Evolutionary conservation across 2,888 invertebrate genomes (phyloP), one percentile per base, ranked within the genome.

Genomic region (Cancer borealis): DNA sequence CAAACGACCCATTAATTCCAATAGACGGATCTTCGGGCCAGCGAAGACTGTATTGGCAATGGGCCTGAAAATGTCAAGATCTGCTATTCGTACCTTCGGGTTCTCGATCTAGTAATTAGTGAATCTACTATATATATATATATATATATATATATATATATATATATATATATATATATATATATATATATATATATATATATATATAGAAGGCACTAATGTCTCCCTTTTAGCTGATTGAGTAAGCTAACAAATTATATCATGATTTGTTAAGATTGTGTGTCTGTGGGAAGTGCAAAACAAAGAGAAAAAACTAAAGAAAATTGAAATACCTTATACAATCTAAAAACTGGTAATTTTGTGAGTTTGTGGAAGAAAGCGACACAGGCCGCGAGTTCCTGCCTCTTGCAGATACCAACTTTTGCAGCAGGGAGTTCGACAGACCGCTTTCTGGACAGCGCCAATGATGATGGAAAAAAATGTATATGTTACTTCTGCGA

Each of bases 401-500:
- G 12, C 8, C 14, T 39, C 10, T 10, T 39, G 39, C 39, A 8
- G 84, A 17, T 84, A 84, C 30, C 84, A 92, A 54, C 12, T 12
- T 14, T 8, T 10, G 39, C 87, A 92, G 49, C 87, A 87, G 79
- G 87, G 87, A 21, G 88, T 92, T 54, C 10, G 92, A 92, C 4
- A 54, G 39, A 39, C 84, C 92, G 17, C 39, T 6, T 12, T 54
- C 47, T 30, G 92, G 92, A 10, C 26, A 21, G 6, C 92, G 92
- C 84, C 87, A 92, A 87, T 92, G 92, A 30, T 92, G 87, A 39
- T 92, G 87, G 49, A 92, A 79, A 54, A 79, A 87, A 84, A 92
- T 47, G 8, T 26, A 30, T 21, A 92, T 26, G 26, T 26, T 8
- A 39, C 87, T 39, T 0, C 6, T 87, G 26, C 73, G 26, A 2